These are phyloP conservation scores for Lissonota sp. DNA, from an alignment of 2,888 invertebrate genomes.

Conservation along the genomic window DNA sequence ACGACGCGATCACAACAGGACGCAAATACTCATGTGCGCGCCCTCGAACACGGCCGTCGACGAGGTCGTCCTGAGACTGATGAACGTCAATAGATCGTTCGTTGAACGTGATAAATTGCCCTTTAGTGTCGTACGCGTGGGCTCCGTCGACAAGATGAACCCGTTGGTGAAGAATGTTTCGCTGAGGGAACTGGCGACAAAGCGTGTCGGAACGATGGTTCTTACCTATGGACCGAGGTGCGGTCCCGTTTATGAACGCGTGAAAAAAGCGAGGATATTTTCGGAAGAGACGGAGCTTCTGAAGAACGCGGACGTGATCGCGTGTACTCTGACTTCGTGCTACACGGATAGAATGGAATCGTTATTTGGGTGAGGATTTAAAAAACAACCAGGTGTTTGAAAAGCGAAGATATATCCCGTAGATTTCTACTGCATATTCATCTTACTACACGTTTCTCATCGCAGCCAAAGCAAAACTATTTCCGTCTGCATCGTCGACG, in stretches of 20 bases:
- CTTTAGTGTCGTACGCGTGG: slow-evolving; percentile 89
- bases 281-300: slow-evolving; percentile 82
- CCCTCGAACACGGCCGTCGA: slow-evolving; percentile 95
- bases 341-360: slow-evolving; percentile 80
- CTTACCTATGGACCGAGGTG: too few species aligned
- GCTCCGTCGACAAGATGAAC: slow-evolving; percentile 87
- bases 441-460: too few species aligned
- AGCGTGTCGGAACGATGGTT: too few species aligned
- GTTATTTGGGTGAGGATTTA: slow-evolving; percentile 76
- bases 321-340: slow-evolving; percentile 88
- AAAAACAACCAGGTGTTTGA: too few species aligned
- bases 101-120: slow-evolving; percentile 80
- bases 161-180: slow-evolving; percentile 85
- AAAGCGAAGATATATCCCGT: too few species aligned
- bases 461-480: too few species aligned
- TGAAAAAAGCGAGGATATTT: slow-evolving; percentile 67
- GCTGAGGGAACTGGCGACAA: slow-evolving; percentile 85
- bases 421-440: too few species aligned
- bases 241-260: slow-evolving; percentile 42
- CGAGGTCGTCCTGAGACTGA: slow-evolving; percentile 88
- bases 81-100: slow-evolving; percentile 84
- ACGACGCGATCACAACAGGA: slow-evolving; percentile 81
- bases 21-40: slow-evolving; percentile 89
- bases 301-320: slow-evolving; percentile 88
- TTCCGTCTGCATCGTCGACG: slow-evolving; percentile 91